phyloP scores from a whole-genome alignment of 2,888 invertebrate species.

The Tanytarsus gracilentus region DNA sequence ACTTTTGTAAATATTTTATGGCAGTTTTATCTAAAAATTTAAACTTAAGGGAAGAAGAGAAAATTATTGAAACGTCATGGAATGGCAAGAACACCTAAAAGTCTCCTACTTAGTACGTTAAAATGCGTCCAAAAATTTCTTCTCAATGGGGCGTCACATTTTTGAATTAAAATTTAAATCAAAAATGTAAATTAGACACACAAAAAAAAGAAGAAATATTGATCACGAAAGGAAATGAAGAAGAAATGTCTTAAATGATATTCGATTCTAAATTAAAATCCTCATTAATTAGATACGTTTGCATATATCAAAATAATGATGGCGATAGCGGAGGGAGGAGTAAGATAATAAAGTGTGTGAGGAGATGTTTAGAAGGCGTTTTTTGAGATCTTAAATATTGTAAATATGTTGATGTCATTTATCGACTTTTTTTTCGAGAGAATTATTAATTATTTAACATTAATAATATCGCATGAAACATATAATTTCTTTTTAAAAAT shows the following conservation, averaged over 20 bases:
- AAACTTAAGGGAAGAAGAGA: background rate
- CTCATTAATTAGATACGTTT: too few relatives aligned
- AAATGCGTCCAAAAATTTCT: background rate
- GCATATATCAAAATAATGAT: too few relatives aligned
- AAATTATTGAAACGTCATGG: background rate
- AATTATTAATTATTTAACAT: background rate
- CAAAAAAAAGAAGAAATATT: background rate
- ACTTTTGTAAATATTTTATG: too few relatives aligned
- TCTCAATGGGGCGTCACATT: background rate
- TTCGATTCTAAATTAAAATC: too few relatives aligned
- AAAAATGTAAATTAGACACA: background rate
- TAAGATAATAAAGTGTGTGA: too few relatives aligned
- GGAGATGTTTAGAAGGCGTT: too few relatives aligned
- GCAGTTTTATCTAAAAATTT: background rate
- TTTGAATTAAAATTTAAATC: background rate
- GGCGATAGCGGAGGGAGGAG: too few relatives aligned
- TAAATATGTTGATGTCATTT: background rate
- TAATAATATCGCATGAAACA: constrained; percentile 3
- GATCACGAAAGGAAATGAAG: background rate
- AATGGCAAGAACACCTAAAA: background rate
- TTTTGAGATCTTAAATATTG: constrained; percentile 14
- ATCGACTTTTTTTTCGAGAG: background rate
- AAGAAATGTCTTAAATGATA: too few relatives aligned
- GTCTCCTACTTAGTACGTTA: background rate
- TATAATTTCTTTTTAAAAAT: background rate